Percentiles rank a stretch among this genome's conserved stretches.
phyloP scores from a whole-genome alignment of 2,797 vertebrate species.

The Falco cherrug region DNA sequence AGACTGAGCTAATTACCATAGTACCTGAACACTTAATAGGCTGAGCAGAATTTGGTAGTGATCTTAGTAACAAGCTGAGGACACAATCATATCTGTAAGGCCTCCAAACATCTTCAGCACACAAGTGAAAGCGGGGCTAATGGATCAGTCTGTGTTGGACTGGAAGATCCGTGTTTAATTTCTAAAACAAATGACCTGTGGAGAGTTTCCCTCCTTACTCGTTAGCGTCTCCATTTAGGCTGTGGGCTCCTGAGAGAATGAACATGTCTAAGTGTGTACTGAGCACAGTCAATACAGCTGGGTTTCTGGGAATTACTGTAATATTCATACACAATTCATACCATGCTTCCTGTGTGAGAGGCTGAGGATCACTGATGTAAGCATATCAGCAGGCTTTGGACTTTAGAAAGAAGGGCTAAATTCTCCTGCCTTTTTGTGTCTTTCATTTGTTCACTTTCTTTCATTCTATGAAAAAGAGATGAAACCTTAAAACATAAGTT shows the following conservation, averaged over 20 bases:
- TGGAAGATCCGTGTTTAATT: not conserved
- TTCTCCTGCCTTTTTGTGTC: not conserved
- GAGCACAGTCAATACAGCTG: not conserved
- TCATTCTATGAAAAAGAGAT: not conserved
- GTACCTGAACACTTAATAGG: not conserved
- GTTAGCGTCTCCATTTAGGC: not conserved
- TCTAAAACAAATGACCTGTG: not conserved
- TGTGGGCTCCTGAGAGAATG: not conserved
- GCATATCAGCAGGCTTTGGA: not conserved
- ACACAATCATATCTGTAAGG: not conserved
- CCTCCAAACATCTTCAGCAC: not conserved
- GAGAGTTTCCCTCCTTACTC: not conserved
- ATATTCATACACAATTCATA: not conserved
- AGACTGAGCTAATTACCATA: not conserved
- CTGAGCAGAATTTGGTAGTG: constrained; percentile 8
- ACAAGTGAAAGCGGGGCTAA: not conserved
- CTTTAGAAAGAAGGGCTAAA: not conserved
- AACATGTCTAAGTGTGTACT: not conserved
- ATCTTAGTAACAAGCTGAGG: not conserved
- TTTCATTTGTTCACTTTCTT: not conserved
- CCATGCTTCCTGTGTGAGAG: not conserved
- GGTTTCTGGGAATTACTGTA: not conserved
- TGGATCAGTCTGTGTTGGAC: accelerated
- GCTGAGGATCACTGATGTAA: not conserved
- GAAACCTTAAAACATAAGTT: not conserved